Evolutionary conservation across 2,113 vertebrate genomes (phyloP).

Genomic region (Nannospalax galili): DNA sequence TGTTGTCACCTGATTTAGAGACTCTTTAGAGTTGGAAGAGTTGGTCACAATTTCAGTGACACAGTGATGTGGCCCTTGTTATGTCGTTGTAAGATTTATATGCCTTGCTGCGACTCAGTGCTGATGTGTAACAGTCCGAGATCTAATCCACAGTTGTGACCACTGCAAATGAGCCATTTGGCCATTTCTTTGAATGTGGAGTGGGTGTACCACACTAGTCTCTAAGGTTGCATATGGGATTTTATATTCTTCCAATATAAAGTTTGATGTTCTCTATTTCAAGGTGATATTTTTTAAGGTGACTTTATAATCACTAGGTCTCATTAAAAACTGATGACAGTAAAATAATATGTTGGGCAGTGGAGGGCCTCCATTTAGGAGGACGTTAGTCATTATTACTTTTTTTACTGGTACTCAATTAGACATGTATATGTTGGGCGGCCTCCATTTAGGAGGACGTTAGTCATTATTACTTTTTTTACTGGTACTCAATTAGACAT

Average conservation of each 20-base stretch:
- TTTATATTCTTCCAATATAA: constrained; percentile 41
- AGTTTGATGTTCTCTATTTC: constrained; percentile 43
- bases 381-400: constrained; percentile 44
- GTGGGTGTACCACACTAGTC: constrained; percentile 23
- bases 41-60: constrained; percentile 33
- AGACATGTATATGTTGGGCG: not conserved
- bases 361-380: not conserved
- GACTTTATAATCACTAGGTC: constrained; percentile 39
- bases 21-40: constrained; percentile 4
- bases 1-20: no score
- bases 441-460: constrained; percentile 9
- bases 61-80: not conserved
- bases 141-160: constrained; percentile 68
- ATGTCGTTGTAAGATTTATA: constrained; percentile 9
- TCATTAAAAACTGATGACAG: constrained; percentile 31
- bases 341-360: constrained; percentile 51
- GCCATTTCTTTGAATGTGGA: constrained; percentile 67
- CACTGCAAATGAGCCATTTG: constrained; percentile 44
- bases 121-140: not conserved
- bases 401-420: constrained; percentile 61
- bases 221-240: constrained; percentile 20
- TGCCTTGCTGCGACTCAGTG: not conserved
- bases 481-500: constrained; percentile 51
- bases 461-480: constrained; percentile 52
- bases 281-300: constrained; percentile 62